Evolutionary conservation across 2,797 vertebrate genomes (phyloP).

Genomic region (Leptoclinus maculatus): DNA sequence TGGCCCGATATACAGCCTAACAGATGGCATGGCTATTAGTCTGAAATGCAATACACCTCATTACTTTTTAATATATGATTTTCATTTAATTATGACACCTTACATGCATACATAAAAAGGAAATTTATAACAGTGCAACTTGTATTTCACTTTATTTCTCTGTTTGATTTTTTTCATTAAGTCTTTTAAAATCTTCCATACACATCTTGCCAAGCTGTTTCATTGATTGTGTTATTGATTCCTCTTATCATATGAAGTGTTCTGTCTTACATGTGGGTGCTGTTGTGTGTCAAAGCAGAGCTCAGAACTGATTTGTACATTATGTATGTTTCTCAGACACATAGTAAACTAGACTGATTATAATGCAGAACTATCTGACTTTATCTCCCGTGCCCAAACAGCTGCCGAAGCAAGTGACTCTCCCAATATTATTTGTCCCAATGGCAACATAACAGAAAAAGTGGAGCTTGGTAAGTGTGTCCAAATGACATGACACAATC

Average conservation of each 20-base stretch:
- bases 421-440: constrained; percentile 56
- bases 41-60: neutral
- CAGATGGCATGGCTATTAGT: neutral
- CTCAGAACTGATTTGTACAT: neutral
- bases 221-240: neutral
- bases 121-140: neutral
- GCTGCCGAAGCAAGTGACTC: neutral
- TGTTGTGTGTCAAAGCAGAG: neutral
- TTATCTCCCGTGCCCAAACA: constrained; percentile 40
- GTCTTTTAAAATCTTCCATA: neutral
- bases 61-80: neutral
- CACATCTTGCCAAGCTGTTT: neutral
- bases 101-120: neutral
- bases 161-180: neutral
- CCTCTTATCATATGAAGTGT: neutral
- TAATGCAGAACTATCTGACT: neutral
- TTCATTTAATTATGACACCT: neutral
- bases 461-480: constrained; percentile 73
- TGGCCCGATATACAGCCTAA: neutral
- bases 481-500: neutral
- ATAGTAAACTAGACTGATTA: neutral
- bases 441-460: constrained; percentile 36
- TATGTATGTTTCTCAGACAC: neutral
- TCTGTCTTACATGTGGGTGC: neutral
- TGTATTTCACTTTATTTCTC: neutral